Evolutionary conservation across 2,888 invertebrate genomes (phyloP).

Genomic region (Acronicta aceris): DNA sequence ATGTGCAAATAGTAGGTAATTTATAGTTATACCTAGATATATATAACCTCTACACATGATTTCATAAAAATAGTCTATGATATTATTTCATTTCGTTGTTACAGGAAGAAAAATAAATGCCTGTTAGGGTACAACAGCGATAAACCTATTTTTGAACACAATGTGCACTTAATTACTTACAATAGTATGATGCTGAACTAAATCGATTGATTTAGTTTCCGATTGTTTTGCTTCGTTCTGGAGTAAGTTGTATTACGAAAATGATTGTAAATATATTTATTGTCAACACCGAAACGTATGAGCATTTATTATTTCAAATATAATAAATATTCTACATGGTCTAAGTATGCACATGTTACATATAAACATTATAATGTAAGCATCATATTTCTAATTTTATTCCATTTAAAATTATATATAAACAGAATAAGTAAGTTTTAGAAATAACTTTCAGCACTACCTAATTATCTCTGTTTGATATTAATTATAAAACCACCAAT

Average conservation of each 20-base stretch:
- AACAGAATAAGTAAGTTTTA: too few species aligned
- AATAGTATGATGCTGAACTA: slow-evolving; percentile 43
- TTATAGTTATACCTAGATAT: too few species aligned
- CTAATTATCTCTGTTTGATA: too few species aligned
- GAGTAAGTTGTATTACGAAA: slow-evolving; percentile 21
- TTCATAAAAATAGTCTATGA: too few species aligned
- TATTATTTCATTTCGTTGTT: slow-evolving; percentile 1
- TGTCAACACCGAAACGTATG: slow-evolving; percentile 34
- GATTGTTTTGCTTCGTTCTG: slow-evolving; percentile 52
- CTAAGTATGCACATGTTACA: not conserved
- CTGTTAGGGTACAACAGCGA: slow-evolving; percentile 8
- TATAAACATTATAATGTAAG: too few species aligned
- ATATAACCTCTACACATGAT: too few species aligned
- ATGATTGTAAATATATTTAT: slow-evolving; percentile 22
- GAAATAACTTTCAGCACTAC: too few species aligned
- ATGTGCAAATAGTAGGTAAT: too few species aligned
- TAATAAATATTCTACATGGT: slow-evolving; percentile 13
- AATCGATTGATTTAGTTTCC: slow-evolving; percentile 54
- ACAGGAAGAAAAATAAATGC: slow-evolving; percentile 12
- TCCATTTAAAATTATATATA: too few species aligned
- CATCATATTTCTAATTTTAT: too few species aligned
- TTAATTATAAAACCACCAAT: not conserved
- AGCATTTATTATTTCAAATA: slow-evolving; percentile 15
- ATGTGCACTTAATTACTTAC: slow-evolving; percentile 39
- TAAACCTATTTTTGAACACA: slow-evolving; percentile 43